Conservation (phyloP, 1,140 invertebrate genomes). For the Heliconius congener region DNA sequence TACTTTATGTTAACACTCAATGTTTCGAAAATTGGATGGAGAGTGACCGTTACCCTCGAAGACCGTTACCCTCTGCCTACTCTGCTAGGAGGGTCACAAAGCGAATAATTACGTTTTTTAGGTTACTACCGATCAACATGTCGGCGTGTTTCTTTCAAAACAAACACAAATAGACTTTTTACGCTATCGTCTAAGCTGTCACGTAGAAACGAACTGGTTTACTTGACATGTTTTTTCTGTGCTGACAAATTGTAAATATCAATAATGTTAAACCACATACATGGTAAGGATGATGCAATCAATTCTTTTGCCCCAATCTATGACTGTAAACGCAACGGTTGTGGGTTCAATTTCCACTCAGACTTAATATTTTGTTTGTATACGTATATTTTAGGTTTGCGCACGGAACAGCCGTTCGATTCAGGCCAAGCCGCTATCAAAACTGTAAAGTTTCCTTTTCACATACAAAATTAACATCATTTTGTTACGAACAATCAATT, state of each 20-base stretch:
- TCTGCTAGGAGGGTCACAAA: no score
- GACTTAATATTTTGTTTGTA: no score
- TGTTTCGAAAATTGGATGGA: neutral
- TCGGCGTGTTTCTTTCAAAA: neutral
- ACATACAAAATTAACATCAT: no score
- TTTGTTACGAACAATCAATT: no score
- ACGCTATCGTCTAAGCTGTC: neutral
- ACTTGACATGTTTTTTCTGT: neutral
- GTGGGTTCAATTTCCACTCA: no score
- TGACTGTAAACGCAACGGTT: no score
- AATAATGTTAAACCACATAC: neutral
- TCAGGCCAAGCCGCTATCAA: no score
- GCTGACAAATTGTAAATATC: constrained; percentile 4
- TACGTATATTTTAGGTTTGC: no score
- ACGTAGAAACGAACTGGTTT: neutral
- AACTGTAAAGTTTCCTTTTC: no score
- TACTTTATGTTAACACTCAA: no score
- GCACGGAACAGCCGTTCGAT: no score
- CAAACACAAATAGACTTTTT: neutral
- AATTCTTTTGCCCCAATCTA: neutral
- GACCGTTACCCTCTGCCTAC: neutral
- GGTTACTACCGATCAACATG: neutral
- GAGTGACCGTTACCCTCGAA: neutral
- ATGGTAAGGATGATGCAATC: neutral
- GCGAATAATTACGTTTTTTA: no score